Evolutionary conservation across 2,113 vertebrate genomes (phyloP).

Genomic region (Alethe castanea): DNA sequence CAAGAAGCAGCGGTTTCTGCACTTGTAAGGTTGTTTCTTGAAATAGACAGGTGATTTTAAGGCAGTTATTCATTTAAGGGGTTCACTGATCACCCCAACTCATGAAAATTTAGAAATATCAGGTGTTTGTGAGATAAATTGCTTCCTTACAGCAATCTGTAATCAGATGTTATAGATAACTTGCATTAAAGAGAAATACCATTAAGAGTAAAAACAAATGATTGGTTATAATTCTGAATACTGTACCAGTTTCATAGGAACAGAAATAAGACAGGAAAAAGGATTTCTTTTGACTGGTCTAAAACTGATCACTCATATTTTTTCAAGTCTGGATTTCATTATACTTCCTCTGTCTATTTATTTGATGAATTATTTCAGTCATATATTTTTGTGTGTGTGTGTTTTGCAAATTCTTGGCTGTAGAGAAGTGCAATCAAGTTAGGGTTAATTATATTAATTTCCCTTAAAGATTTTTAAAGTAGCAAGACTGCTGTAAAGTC

Average conservation of each 20-base stretch:
- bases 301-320: neutral
- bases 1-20: constrained; percentile 6
- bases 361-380: neutral
- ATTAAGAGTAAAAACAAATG: neutral
- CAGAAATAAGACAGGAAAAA: neutral
- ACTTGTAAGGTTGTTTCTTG: neutral
- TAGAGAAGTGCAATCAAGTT: neutral
- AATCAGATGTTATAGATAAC: constrained; percentile 23
- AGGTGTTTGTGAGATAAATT: constrained; percentile 8
- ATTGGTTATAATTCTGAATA: neutral
- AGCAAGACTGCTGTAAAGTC: accelerated
- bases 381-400: neutral
- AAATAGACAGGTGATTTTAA: neutral
- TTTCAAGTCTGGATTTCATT: neutral
- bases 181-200: neutral
- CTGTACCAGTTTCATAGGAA: neutral
- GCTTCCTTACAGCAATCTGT: neutral
- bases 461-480: neutral
- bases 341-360: neutral
- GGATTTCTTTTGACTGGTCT: neutral
- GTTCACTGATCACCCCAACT: neutral
- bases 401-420: neutral
- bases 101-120: constrained; percentile 27
- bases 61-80: neutral
- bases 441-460: neutral